Evolutionary conservation across 2,113 vertebrate genomes (phyloP).

Genomic region (human (Homo sapiens)): GRCh38 chr13:31645001-31645500

Average conservation of each 20-base stretch:
- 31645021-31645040: neutral
- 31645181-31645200: neutral
- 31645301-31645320: neutral
- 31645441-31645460: neutral
- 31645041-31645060: neutral
- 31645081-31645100: neutral
- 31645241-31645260: neutral
- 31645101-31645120: neutral
- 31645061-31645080: neutral
- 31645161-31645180: neutral
- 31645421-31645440: neutral
- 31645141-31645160: neutral
- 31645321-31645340: neutral
- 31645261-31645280: neutral
- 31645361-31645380: neutral
- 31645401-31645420: neutral
- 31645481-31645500: neutral
- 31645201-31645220: neutral
- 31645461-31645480: neutral
- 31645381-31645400: neutral
- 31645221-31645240: neutral
- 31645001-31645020: neutral
- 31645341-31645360: neutral
- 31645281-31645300: neutral
- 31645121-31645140: neutral